Evolutionary conservation across 2,797 vertebrate species (phyloP), one percentile per base, ranked within the genome.

Genomic region (Amblyraja radiata): DNA sequence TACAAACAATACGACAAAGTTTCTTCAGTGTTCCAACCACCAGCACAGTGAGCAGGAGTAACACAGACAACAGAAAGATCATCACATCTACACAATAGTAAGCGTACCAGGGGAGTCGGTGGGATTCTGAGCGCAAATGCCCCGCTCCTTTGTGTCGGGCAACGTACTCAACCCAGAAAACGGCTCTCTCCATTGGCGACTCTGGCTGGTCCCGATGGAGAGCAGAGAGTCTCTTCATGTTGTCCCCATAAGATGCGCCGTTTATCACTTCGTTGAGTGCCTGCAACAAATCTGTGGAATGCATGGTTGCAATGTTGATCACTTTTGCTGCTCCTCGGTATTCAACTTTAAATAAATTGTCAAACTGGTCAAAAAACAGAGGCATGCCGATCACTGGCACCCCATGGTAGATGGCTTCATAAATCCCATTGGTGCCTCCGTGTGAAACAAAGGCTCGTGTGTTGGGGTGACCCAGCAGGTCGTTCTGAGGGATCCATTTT

Each of bases 161-260:
- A 23, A 97, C 97, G 93, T 94, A 97, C 95, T 98, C 96, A 0
- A 98, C 95, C 97, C 97, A 98, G 95, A 97, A 98, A 78, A 97
- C 95, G 0, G 97, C 96, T 93, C 96, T 95, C 32, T 97, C 97
- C 28, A 94, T 94, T 1, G 97, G 95, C 80, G 93, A 97, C 0
- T 96, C 11, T 0, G 97, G 97, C 94, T 97, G 96, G 93, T 98
- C 97, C 0, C 96, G 97, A 79, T 97, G 97, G 84, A 97, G 97
- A 0, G 94, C 94, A 63, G 97, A 98, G 93, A 98, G 93, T 39
- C 61, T 76, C 95, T 96, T 93, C 25, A 93, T 94, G 0, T 95
- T 97, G 86, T 97, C 96, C 93, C 97, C 97, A 93, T 97, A 98
- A 16, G 10, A 16, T 16, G 65, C 1, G 10, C 2, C 65, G 65